These are phyloP conservation scores for Syngnathus acus DNA, from an alignment of 2,797 vertebrate genomes.

Conservation along the genomic window DNA sequence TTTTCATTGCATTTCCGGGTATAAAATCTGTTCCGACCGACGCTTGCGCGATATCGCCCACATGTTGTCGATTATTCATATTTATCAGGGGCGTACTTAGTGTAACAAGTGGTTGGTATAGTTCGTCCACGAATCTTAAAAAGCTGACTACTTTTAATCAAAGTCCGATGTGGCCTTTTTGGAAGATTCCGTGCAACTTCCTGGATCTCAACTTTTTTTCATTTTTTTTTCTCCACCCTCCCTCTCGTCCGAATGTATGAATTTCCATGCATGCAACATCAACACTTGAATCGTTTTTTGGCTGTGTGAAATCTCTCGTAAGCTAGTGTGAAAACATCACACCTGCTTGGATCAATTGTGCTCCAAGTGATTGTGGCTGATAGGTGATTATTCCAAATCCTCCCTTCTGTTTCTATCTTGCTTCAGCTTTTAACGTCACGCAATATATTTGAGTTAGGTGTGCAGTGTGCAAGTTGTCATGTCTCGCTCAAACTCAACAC, in stretches of 20 bases:
- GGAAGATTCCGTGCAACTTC: constrained; percentile 4
- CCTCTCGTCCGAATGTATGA: not conserved
- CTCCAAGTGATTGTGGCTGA: constrained; percentile 5
- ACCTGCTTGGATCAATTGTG: not conserved
- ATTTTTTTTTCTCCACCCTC: not conserved
- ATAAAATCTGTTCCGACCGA: constrained; percentile 17
- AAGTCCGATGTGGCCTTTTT: not conserved
- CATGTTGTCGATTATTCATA: not conserved
- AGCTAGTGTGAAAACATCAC: not conserved
- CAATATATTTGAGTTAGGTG: not conserved
- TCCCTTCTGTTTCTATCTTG: not conserved
- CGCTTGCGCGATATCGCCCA: constrained; percentile 10
- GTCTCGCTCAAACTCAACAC: too few species aligned
- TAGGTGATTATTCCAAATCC: constrained; percentile 9
- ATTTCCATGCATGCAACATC: not conserved
- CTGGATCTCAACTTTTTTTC: not conserved
- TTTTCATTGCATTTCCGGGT: constrained; percentile 46
- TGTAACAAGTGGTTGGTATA: not conserved
- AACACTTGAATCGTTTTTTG: not conserved
- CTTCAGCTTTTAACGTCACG: not conserved
- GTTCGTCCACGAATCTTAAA: not conserved
- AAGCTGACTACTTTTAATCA: not conserved
- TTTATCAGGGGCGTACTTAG: not conserved
- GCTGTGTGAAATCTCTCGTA: not conserved
- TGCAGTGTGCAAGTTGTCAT: too few species aligned